Conservation (phyloP, 2,888 invertebrate genomes). For the Ptilodon capucinus region DNA sequence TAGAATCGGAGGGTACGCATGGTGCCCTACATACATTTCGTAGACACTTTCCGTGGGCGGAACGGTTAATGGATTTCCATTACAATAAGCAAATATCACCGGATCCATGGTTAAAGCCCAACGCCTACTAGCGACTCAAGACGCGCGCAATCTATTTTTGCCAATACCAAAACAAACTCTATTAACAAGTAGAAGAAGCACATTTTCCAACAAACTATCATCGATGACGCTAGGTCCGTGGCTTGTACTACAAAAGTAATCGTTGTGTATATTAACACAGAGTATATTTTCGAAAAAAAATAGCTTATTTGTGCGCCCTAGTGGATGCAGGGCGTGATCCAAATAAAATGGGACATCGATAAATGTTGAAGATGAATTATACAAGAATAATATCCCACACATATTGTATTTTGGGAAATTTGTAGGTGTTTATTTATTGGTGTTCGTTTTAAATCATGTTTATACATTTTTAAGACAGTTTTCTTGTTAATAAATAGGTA, state of each 20-base stretch:
- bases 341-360: constrained; percentile 34
- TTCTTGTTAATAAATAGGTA: neutral
- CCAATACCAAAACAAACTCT: too few relatives aligned
- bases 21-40: constrained; percentile 14
- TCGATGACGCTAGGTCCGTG: too few relatives aligned
- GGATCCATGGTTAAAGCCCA: constrained; percentile 35
- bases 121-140: too few relatives aligned
- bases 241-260: too few relatives aligned
- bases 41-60: constrained; percentile 41
- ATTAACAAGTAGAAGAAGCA: too few relatives aligned
- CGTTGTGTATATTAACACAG: too few relatives aligned
- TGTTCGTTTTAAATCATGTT: neutral
- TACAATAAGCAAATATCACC: constrained; percentile 47
- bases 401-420: constrained; percentile 9
- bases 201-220: too few relatives aligned
- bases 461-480: neutral
- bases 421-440: constrained; percentile 18
- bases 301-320: too few relatives aligned
- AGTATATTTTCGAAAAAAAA: too few relatives aligned
- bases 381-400: constrained; percentile 23
- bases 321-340: too few relatives aligned
- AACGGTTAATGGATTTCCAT: constrained; percentile 60
- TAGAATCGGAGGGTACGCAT: neutral
- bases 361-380: constrained; percentile 10
- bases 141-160: too few relatives aligned